These are phyloP conservation scores for Perizoma affinitatum DNA, from an alignment of 2,888 invertebrate species.

Conservation along the genomic window DNA sequence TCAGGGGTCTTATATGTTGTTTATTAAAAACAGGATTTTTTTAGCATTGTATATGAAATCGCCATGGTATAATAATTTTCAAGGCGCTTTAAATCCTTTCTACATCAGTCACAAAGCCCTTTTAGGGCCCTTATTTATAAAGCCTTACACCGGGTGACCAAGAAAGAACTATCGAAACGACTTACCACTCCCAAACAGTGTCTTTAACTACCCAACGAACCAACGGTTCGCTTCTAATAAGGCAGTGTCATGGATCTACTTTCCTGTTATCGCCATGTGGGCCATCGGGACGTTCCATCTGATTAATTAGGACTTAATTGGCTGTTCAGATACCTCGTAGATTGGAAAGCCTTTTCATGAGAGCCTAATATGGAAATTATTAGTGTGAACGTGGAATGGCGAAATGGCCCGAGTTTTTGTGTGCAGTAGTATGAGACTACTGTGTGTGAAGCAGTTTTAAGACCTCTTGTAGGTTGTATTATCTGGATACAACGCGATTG, in stretches of 20 bases:
- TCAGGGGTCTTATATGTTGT: too few relatives aligned
- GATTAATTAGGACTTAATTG: conserved; percentile 30
- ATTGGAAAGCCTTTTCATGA: conserved; percentile 11
- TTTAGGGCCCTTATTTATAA: too few relatives aligned
- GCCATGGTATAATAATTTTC: too few relatives aligned
- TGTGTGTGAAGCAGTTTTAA: conserved; percentile 5
- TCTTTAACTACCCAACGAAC: background rate
- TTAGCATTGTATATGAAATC: too few relatives aligned
- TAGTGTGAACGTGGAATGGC: conserved; percentile 20
- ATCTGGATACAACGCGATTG: too few relatives aligned
- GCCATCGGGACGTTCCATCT: conserved; percentile 20
- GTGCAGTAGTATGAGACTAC: conserved; percentile 10
- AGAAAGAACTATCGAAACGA: too few relatives aligned
- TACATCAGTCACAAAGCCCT: too few relatives aligned
- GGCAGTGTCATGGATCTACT: conserved; percentile 22
- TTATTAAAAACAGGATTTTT: too few relatives aligned
- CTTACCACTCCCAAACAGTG: conserved; percentile 7
- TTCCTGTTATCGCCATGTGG: conserved; percentile 21
- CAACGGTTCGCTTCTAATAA: conserved; percentile 19
- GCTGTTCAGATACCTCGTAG: conserved; percentile 20
- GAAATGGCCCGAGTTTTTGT: conserved; percentile 21
- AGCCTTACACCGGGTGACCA: too few relatives aligned
- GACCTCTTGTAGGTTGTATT: conserved; percentile 5
- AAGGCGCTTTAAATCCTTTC: too few relatives aligned
- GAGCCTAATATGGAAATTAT: conserved; percentile 29